These are phyloP conservation scores for Rhinopomastus cyanomelas DNA, from an alignment of 2,113 vertebrate genomes.

Conservation along the genomic window DNA sequence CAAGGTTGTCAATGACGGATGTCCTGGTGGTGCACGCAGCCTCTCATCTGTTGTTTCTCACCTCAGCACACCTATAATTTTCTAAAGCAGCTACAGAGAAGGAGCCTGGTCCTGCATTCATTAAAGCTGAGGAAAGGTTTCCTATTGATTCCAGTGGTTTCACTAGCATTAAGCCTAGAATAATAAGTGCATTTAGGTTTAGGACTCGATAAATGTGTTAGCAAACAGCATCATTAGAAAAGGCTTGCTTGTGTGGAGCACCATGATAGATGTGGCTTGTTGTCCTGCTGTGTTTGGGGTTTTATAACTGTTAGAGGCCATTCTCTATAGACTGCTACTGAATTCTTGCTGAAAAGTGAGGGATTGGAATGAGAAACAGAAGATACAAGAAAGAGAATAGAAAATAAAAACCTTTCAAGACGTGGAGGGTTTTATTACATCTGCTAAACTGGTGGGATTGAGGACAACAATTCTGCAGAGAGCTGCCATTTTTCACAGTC, in stretches of 20 bases:
- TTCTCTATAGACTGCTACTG: not conserved
- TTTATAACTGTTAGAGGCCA: not conserved
- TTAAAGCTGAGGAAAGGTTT: slow-evolving; percentile 12
- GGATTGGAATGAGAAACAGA: not conserved
- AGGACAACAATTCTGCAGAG: not conserved
- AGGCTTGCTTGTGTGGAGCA: not conserved
- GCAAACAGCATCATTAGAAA: not conserved
- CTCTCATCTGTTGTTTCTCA: slow-evolving; percentile 46
- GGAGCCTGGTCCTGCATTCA: slow-evolving; percentile 39
- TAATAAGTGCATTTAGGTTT: slow-evolving; percentile 25
- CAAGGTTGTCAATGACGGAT: slow-evolving; percentile 28
- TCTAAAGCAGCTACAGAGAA: slow-evolving; percentile 16
- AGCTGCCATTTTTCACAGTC: not conserved
- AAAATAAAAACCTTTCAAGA: not conserved
- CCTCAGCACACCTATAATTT: slow-evolving; percentile 48
- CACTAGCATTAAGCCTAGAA: slow-evolving; percentile 20
- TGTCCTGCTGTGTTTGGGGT: not conserved
- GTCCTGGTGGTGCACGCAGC: slow-evolving; percentile 19
- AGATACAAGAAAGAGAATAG: not conserved
- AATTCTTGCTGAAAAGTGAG: not conserved
- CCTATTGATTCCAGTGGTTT: slow-evolving; percentile 2
- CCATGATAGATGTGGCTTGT: not conserved
- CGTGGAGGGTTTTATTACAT: not conserved
- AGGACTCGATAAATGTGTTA: slow-evolving; percentile 4
- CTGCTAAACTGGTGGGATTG: not conserved